These are phyloP conservation scores for Pachyseris speciosa DNA, from an alignment of 64 coral and sea anemone genomes.

Conservation along the genomic window DNA sequence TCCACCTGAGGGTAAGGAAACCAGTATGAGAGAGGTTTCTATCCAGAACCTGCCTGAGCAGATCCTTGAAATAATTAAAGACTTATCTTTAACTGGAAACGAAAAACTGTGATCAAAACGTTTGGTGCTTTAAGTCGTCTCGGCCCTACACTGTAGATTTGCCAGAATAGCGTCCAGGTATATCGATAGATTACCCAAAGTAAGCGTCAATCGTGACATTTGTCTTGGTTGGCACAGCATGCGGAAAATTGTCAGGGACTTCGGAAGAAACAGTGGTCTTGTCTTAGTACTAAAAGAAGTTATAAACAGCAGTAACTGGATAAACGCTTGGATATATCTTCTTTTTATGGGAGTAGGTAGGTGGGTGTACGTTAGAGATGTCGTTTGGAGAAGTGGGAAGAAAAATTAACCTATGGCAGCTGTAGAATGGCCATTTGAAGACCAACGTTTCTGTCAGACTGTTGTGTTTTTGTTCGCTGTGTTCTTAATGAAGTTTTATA, in stretches of 20 bases:
- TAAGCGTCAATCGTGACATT: background rate
- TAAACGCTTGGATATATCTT: slow-evolving; percentile 2
- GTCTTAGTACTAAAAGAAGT: background rate
- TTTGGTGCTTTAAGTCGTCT: background rate
- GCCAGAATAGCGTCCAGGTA: background rate
- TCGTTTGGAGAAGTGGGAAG: background rate
- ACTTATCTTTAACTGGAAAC: background rate
- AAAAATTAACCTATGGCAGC: background rate
- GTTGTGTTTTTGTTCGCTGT: no score
- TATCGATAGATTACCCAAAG: background rate
- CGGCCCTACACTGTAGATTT: background rate
- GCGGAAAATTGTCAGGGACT: background rate
- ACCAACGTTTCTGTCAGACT: no score
- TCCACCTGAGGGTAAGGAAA: background rate
- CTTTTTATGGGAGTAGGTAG: background rate
- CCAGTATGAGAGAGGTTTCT: background rate
- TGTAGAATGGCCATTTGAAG: no score
- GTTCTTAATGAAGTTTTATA: no score
- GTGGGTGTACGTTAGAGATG: background rate
- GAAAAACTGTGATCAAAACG: background rate
- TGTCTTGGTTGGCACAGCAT: background rate
- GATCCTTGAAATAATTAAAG: slow-evolving; percentile 4
- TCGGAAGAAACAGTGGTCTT: background rate
- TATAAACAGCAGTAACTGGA: background rate
- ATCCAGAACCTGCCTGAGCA: slow-evolving; percentile 1